A percentile compares a stretch with the other conserved stretches of the same genome.
phyloP scores from a whole-genome alignment of 2,113 vertebrate species.

The Collichthys lucidus region DNA sequence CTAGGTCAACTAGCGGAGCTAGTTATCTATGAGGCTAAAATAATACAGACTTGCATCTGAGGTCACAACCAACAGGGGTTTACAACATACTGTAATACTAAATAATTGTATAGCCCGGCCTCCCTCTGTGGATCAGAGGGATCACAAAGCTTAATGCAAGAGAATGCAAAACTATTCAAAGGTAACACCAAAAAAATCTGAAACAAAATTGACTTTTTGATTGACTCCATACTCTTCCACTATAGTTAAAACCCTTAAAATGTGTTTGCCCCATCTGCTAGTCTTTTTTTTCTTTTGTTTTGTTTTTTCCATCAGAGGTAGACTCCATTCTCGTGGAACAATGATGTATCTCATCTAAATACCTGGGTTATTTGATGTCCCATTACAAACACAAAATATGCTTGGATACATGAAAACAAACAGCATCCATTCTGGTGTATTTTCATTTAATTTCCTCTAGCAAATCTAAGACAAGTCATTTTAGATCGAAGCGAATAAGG shows the following conservation, averaged over 20 bases:
- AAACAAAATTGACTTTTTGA: neutral
- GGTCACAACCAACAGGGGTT: neutral
- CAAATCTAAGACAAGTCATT: constrained; percentile 35
- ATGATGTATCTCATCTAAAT: constrained; percentile 47
- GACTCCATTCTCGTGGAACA: constrained; percentile 15
- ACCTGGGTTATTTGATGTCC: constrained; percentile 37
- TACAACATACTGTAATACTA: neutral
- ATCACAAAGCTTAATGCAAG: neutral
- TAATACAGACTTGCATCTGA: neutral
- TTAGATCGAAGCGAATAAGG: constrained; percentile 38
- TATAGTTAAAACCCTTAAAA: neutral
- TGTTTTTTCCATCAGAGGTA: neutral
- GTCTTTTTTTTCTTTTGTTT: constrained; percentile 1
- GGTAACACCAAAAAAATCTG: neutral
- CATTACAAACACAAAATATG: constrained; percentile 45
- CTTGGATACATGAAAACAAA: constrained; percentile 63
- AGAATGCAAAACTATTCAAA: neutral
- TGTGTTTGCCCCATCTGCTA: neutral
- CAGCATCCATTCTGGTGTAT: constrained; percentile 49
- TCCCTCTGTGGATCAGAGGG: neutral
- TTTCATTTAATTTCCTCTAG: constrained; percentile 63
- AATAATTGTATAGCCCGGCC: neutral
- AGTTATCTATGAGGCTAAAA: neutral
- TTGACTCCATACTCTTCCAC: neutral
- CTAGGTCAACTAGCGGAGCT: neutral